Evolutionary conservation across 2,888 invertebrate genomes (phyloP).

Genomic region (Poecilus cupreus): DNA sequence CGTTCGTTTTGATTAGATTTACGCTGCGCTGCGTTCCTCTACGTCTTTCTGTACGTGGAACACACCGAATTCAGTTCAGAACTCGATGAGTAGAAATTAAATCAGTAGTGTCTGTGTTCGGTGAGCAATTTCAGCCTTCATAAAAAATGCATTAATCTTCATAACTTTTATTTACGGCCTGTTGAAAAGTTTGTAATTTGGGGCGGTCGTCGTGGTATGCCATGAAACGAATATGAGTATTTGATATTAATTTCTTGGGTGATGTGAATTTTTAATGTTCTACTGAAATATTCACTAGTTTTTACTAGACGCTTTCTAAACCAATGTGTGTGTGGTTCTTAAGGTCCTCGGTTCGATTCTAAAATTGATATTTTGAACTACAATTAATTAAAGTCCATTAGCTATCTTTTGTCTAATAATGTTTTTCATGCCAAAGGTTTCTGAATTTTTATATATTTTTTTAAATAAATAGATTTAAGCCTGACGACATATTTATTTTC

Average conservation of each 20-base stretch:
- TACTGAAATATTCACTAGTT: no score
- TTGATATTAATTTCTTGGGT: neutral
- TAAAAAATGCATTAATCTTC: slow-evolving; percentile 57
- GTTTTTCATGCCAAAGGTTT: no score
- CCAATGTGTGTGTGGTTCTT: no score
- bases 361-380: no score
- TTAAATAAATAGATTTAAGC: no score
- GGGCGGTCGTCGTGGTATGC: neutral
- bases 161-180: slow-evolving; percentile 54
- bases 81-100: slow-evolving; percentile 42
- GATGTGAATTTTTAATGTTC: neutral
- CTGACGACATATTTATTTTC: no score
- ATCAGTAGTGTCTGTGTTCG: slow-evolving; percentile 40
- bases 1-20: slow-evolving; percentile 14
- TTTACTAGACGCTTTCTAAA: no score
- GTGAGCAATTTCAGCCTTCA: slow-evolving; percentile 37
- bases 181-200: slow-evolving; percentile 25
- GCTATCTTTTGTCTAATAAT: no score
- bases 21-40: neutral
- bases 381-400: no score
- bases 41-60: neutral
- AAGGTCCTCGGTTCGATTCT: no score
- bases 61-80: neutral
- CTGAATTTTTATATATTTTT: no score
- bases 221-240: slow-evolving; percentile 1